A percentile compares a stretch with the other conserved stretches of the same genome.
Evolutionary conservation across 2,797 vertebrate species (phyloP).

Genomic region (Apodemus agrarius): DNA sequence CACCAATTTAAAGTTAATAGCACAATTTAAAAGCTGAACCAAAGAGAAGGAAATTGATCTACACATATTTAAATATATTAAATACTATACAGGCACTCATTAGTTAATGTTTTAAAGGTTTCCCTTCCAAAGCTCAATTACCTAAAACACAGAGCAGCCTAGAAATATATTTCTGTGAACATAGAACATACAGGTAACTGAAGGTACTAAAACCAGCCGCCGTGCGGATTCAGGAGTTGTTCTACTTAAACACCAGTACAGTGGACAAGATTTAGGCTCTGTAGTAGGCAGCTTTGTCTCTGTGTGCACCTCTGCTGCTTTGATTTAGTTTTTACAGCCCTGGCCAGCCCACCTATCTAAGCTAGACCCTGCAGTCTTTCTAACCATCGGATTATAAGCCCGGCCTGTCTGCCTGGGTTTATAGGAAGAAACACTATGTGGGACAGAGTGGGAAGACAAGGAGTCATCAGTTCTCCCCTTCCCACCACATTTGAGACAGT

Average conservation of each 20-base stretch:
- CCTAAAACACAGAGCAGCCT: constrained; percentile 44
- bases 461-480: background rate
- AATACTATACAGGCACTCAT: background rate
- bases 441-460: background rate
- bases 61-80: constrained; percentile 34
- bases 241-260: background rate
- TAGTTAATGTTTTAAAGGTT: constrained; percentile 44
- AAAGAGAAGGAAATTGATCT: constrained; percentile 33
- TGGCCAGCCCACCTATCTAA: background rate
- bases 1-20: background rate
- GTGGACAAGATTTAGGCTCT: background rate
- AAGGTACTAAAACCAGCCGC: constrained; percentile 35
- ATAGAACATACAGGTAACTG: background rate
- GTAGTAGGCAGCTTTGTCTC: background rate
- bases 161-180: background rate
- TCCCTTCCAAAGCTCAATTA: constrained; percentile 17
- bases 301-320: background rate
- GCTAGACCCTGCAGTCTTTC: background rate
- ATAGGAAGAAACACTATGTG: background rate
- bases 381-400: background rate
- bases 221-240: background rate
- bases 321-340: background rate
- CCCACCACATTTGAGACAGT: constrained; percentile 60
- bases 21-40: constrained; percentile 47
- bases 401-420: background rate